Evolutionary conservation across 2,888 invertebrate genomes (phyloP).

Genomic region (Drosophila differens): DNA sequence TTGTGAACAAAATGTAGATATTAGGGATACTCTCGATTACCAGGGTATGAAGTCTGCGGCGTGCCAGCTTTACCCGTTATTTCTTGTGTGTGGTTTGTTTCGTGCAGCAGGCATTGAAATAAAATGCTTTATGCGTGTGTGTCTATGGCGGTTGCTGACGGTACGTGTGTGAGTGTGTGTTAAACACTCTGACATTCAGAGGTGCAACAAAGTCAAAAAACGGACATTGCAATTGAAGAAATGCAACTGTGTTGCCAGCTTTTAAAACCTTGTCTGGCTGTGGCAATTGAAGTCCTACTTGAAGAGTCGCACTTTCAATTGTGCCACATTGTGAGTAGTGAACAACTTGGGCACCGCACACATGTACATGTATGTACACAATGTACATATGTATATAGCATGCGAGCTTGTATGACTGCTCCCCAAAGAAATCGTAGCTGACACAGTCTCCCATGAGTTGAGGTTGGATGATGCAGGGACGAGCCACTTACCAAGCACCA

Average conservation of each 20-base stretch:
- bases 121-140: neutral
- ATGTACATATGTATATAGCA: constrained; percentile 1
- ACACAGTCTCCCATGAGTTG: constrained; percentile 23
- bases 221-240: constrained; percentile 38
- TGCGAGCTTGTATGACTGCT: constrained; percentile 35
- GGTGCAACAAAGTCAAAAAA: constrained; percentile 54
- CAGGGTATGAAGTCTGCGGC: neutral
- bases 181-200: constrained; percentile 31
- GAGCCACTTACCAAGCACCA: constrained; percentile 63
- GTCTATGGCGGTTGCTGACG: constrained; percentile 3
- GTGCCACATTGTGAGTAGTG: constrained; percentile 41
- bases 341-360: neutral
- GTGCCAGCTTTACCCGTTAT: neutral
- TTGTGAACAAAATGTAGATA: neutral
- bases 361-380: neutral
- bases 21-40: neutral
- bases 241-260: constrained; percentile 59
- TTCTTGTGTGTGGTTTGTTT: constrained; percentile 20
- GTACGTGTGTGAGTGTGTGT: constrained; percentile 2
- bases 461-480: constrained; percentile 20
- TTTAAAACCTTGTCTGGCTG: constrained; percentile 39
- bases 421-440: constrained; percentile 22
- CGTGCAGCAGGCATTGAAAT: constrained; percentile 18
- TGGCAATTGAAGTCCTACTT: constrained; percentile 56
- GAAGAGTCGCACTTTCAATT: constrained; percentile 46